Conservation (phyloP, 2,113 vertebrate genomes). For the Brienomyrus longianalis region DNA sequence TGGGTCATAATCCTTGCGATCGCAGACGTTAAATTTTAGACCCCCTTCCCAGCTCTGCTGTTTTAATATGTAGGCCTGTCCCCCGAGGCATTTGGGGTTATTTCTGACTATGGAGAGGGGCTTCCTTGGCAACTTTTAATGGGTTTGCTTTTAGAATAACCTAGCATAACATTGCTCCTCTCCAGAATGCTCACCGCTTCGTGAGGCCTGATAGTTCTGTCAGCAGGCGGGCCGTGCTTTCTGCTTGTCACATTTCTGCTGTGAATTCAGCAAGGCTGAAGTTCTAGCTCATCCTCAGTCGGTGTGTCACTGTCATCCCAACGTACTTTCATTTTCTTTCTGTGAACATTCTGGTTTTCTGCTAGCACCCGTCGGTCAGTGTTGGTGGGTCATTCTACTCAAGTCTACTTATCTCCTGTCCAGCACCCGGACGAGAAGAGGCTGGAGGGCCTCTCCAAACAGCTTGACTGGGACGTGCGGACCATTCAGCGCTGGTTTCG, state of each 20-base stretch:
- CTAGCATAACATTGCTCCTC: not conserved
- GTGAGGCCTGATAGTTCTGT: not conserved
- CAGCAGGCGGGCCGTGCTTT: not conserved
- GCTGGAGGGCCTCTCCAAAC: slow-evolving; percentile 84
- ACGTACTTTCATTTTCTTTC: not conserved
- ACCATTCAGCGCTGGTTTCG: slow-evolving; percentile 93
- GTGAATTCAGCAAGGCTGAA: not conserved
- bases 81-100: not conserved
- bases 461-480: slow-evolving; percentile 88
- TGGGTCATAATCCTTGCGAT: not conserved
- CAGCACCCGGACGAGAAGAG: slow-evolving; percentile 80
- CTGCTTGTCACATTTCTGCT: not conserved
- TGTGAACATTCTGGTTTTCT: not conserved
- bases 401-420: slow-evolving; percentile 2
- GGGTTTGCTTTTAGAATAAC: not conserved
- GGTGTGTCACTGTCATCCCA: not conserved
- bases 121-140: not conserved
- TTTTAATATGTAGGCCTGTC: not conserved
- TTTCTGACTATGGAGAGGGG: not conserved
- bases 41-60: not conserved
- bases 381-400: not conserved
- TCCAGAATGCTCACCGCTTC: not conserved
- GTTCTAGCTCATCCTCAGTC: not conserved
- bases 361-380: not conserved
- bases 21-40: not conserved